These are phyloP conservation scores for Cydia pomonella DNA, from an alignment of 1,140 invertebrate species.

Conservation along the genomic window DNA sequence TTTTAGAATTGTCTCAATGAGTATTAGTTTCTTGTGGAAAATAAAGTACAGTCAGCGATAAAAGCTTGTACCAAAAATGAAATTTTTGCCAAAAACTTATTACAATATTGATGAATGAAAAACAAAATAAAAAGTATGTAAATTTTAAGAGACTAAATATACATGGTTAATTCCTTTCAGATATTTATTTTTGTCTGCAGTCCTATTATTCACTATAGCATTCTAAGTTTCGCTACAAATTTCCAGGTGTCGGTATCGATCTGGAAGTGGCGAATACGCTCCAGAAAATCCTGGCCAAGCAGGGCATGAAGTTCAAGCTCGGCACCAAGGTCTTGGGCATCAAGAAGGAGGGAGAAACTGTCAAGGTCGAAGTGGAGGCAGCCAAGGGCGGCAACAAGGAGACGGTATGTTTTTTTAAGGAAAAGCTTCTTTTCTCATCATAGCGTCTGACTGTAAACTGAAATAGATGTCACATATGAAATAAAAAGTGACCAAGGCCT, in stretches of 20 bases:
- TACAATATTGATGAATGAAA: too few species aligned
- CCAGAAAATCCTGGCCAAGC: slow-evolving; percentile 95
- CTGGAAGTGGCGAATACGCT: slow-evolving; percentile 98
- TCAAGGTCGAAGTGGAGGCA: slow-evolving; percentile 93
- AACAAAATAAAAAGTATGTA: too few species aligned
- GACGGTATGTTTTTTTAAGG: slow-evolving; percentile 80
- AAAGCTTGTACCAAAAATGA: too few species aligned
- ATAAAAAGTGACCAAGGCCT: too few species aligned
- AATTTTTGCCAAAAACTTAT: too few species aligned
- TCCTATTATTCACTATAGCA: background rate
- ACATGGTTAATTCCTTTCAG: too few species aligned
- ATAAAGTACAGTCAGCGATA: too few species aligned
- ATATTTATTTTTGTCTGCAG: background rate
- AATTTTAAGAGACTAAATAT: too few species aligned
- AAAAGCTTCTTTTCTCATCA: background rate
- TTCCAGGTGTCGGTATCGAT: slow-evolving; percentile 93
- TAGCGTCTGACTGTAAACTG: background rate
- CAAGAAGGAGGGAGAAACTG: slow-evolving; percentile 84
- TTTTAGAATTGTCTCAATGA: too few species aligned
- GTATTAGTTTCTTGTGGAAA: too few species aligned
- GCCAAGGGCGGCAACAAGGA: slow-evolving; percentile 96
- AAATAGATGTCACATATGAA: too few species aligned
- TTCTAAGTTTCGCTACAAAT: background rate
- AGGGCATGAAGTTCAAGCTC: slow-evolving; percentile 97
- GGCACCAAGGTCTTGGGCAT: slow-evolving; percentile 97